Evolutionary conservation across 2,113 vertebrate genomes (phyloP), one percentile per base, ranked within the genome.

Genomic region (Acrocephalus kingi): DNA sequence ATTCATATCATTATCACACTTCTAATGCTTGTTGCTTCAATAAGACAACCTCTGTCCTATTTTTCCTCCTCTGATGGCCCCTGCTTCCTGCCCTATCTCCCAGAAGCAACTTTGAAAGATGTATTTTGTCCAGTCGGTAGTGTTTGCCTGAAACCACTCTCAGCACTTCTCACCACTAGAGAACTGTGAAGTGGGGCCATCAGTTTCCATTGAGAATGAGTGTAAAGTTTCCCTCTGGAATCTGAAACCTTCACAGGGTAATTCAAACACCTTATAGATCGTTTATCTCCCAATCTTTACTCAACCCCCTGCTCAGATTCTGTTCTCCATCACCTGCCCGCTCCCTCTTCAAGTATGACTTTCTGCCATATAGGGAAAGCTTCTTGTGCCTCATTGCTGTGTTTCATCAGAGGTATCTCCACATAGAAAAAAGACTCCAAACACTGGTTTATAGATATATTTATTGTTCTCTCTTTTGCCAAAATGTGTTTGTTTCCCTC

Each of bases 191-290:
- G 5, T 15, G 46, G 4, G 11, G 12, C 31, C 5, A 27, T 7
- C 15, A 24, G 9, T 58, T 87, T 31, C 45, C 19, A 14, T 21
- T 67, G 58, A 55, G 35, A 64, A 5, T 7, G 2, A 73, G 4
- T 0, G 0, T 31, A 35, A 49, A 62, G 4, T 19, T 69, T 56
- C 30, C 7, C 35, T 22, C 8, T 0, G 1, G 20, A 78, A 68
- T 85, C 18, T 49, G 37, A 93, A 82, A 45, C 18, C 13, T 54
- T 54, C 51, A 54, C 35, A 46, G 48, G 77, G 2, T 19, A 39
- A 63, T 83, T 25, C 30, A 79, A 76, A 33, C 12, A 54, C 39
- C 58, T 71, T 35, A 35, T 35, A 35, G 37, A 48, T 1, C 0
- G 0, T 31, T 21, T 56, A n/a, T 37, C 35, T 93, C 39, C n/a